Evolutionary conservation across 2,113 vertebrate genomes (phyloP).

Genomic region (Atlantisia rogersi): DNA sequence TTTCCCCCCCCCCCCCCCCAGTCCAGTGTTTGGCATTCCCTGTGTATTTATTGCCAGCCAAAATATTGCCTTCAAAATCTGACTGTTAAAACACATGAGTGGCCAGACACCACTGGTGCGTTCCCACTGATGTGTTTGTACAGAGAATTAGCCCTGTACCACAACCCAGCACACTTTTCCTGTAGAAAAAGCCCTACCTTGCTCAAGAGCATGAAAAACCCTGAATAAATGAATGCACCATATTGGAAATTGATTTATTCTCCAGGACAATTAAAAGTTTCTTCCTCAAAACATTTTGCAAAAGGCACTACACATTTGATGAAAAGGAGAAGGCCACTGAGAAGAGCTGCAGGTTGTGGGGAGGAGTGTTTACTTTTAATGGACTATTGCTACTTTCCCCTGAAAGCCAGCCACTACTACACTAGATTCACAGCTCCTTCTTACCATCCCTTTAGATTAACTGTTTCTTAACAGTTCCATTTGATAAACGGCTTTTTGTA

Average conservation of each 20-base stretch:
- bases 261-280: not conserved
- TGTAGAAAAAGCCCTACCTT: not conserved
- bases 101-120: not conserved
- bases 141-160: not conserved
- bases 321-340: not conserved
- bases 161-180: not conserved
- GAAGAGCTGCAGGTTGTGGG: not conserved
- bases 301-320: not conserved
- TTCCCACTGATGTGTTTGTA: not conserved
- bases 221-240: not conserved
- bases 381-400: not conserved
- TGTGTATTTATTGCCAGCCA: not conserved
- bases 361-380: not conserved
- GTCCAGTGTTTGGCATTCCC: not conserved
- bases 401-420: not conserved
- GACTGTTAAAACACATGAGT: not conserved
- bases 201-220: not conserved
- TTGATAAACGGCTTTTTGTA: not conserved
- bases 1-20: not conserved
- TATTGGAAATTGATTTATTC: not conserved
- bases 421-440: not conserved
- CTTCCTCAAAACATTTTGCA: not conserved
- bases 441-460: not conserved
- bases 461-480: not conserved
- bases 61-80: not conserved